Evolutionary conservation across 2,797 vertebrate genomes (phyloP), one percentile per base, ranked within the genome.

Genomic region (Poecilia wingei): DNA sequence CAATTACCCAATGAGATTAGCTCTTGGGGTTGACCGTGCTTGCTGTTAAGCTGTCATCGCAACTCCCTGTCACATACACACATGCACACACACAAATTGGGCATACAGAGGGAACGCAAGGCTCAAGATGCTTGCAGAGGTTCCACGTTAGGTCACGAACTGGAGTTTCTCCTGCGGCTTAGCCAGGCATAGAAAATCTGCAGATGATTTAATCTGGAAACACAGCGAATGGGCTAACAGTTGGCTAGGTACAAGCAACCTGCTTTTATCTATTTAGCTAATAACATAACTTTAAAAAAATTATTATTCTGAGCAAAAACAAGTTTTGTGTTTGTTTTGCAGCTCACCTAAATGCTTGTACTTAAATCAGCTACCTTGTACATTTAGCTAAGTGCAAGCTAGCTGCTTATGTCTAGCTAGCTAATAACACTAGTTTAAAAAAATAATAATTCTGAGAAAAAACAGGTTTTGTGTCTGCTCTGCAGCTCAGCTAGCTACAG

Each of bases 1-100:
- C 90, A 90, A 91, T 92, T 91, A 90, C 71, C 80, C 89, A 84
- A 87, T 83, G 47, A 83, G 87, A 80, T 92, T 89, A 92, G 83
- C 75, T 86, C 76, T 78, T 33, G 2, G 55, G 75, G 79, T 78
- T 59, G 70, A 79, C 82, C 87, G 72, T 78, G 39, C 86, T 86
- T 57, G 75, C 79, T 81, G 87, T 85, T 92, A 90, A 91, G 79
- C 86, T 90, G 90, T 87, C 88, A 92, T 88, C 82, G 74, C 91
- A 81, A 87, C 88, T 86, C 83, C 80, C 76, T 74, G 73, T 53
- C 88, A 78, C 84, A 80, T 36, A 79, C 16, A 33, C 51, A 76
- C 72, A 76, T 69, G 64, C 1, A 47, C 18, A 20, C 57, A 61
- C 57, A 18, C 13, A 36, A 18, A 64, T 68, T 41, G 36, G 64